A percentile compares a stretch with the other conserved stretches of the same genome.
phyloP scores from a whole-genome alignment of 2,888 invertebrate species.

The Philereme vetulata region DNA sequence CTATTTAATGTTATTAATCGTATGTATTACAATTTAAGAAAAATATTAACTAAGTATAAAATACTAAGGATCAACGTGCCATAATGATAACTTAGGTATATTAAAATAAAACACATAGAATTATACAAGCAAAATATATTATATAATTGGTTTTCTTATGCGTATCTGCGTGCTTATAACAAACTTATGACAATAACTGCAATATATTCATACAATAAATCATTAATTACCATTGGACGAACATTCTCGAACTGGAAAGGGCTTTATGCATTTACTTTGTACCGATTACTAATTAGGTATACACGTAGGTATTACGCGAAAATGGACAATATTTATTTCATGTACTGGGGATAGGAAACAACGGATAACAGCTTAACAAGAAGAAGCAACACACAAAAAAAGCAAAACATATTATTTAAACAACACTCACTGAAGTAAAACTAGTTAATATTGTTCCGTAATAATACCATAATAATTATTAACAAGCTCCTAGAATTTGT shows the following conservation, averaged over 20 bases:
- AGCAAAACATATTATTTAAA: not conserved
- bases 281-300: not conserved
- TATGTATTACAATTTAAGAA: too few relatives aligned
- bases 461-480: too few relatives aligned
- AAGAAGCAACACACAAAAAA: not conserved
- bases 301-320: not conserved
- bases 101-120: constrained; percentile 43
- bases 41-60: too few relatives aligned
- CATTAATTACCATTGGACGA: constrained; percentile 69
- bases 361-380: not conserved
- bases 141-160: constrained; percentile 59
- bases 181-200: constrained; percentile 48
- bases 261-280: constrained; percentile 44
- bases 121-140: constrained; percentile 48
- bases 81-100: not conserved
- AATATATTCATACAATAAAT: constrained; percentile 32
- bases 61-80: not conserved
- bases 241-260: constrained; percentile 75
- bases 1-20: too few relatives aligned
- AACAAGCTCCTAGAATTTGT: too few relatives aligned
- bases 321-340: not conserved
- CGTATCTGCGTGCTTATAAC: constrained; percentile 51
- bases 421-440: constrained; percentile 5
- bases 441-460: too few relatives aligned
- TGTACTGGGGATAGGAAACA: not conserved